A percentile compares a stretch with the other conserved stretches of the same genome.
Conservation (phyloP, 1,140 invertebrate species). For the Brachionus calyciflorus region DNA sequence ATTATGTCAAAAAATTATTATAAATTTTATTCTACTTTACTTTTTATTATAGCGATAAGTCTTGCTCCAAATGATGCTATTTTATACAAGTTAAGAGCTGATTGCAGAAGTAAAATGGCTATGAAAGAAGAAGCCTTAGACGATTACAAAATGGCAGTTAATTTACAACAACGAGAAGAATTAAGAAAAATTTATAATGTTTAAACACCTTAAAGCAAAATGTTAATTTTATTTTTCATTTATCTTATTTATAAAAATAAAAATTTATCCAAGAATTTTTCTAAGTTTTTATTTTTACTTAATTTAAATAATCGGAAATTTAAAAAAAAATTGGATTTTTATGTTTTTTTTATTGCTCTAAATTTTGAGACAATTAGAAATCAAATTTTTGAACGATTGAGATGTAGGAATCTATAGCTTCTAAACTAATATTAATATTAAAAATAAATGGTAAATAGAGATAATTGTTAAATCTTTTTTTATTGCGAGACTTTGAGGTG, state of each 20-base stretch:
- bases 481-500: no score
- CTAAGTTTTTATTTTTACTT: neutral
- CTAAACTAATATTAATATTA: no score
- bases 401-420: no score
- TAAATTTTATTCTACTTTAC: neutral
- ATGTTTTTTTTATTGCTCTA: no score
- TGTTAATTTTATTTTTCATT: neutral
- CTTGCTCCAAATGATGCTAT: slow-evolving; percentile 58
- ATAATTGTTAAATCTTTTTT: no score
- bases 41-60: slow-evolving; percentile 52
- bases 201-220: neutral
- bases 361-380: no score
- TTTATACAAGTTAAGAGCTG: slow-evolving; percentile 56
- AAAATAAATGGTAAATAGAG: no score
- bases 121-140: slow-evolving; percentile 53
- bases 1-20: neutral
- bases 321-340: no score
- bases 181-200: neutral
- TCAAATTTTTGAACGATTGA: no score
- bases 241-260: no score
- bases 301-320: no score
- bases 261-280: no score
- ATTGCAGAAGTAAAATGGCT: slow-evolving; percentile 56
- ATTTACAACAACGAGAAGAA: slow-evolving; percentile 51
- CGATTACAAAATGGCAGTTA: slow-evolving; percentile 58